Base-by-base conservation (phyloP, 2,113 vertebrate species). In the pig (Sus scrofa) region DNA sequence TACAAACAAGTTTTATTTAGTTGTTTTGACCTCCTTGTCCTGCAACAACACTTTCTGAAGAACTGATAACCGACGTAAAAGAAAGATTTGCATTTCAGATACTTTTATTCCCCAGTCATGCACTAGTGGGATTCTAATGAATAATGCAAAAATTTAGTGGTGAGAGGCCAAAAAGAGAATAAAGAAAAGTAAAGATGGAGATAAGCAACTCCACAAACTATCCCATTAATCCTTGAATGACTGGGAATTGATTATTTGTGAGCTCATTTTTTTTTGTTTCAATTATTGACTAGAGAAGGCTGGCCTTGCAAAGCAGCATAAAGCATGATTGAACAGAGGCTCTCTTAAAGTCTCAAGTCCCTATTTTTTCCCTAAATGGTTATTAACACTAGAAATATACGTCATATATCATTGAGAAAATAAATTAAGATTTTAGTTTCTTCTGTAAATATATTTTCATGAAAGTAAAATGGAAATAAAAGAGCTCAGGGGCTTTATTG, bases 361-460 rank as follows among this genome's bases (percentile, higher is more conserved):
- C 30, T 18, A 26, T 34, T 56, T 86, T 89, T 13, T 9, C 16
- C 52, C 27, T 75, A 67, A 81, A 32, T 91, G n/a, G 24, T 56
- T 71, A 2, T 50, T 60, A 75, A 71, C 24, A 56, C 15, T 37
- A 54, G 4, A 84, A 39, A 3, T 26, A 27, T 84, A 86, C 74
- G 1, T 54, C 79, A 71, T 71, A 22, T 8, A 37, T 27, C 32
- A 79, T 8, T 79, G 22, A 83, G 63, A 56, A 91, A 89, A 93
- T 1, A 82, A 62, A 65, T 74, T n/a, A 15, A 86, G 19, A 54
- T 75, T 93, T 85, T 67, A 67, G 30, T 86, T 92, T 93, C 67
- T 89, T 91, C 56, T 77, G 14, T 75, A 83, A 77, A 63, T 73
- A 60, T 70, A 44, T 32, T 89, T 92, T 94, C 50, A 88, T 54